Base-by-base conservation (phyloP, 2,113 vertebrate genomes). In the Elaphurus davidianus region DNA sequence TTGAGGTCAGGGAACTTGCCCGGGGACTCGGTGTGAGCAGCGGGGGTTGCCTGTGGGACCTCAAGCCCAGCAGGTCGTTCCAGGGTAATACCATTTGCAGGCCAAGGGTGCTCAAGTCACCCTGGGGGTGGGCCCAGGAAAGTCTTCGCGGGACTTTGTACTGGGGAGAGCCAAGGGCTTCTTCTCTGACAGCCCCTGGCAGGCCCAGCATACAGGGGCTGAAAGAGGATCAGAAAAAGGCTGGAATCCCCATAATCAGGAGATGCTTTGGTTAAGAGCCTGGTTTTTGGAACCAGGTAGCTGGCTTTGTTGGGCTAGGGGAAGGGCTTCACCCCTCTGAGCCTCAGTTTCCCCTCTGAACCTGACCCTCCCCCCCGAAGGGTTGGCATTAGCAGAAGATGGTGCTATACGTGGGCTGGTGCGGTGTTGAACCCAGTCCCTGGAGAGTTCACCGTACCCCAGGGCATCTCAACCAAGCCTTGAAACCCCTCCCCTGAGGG, bases 401-500 rank as follows among this genome's bases (percentile, higher is more conserved):
- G 2, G 7, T 45, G 12, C 78, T 43, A 50, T 8, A 17, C 0
- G 0, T 19, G 14, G 50, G 50, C 60, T 74, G 45, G 27, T 19
- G 17, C 0, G 1, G 19, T 1, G 7, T 6, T 19, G 52, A 82
- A 28, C 62, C 17, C 25, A 40, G 0, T 36, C 17, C 23, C 33
- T 50, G 19, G 4, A 10, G 50, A 16, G 25, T 19, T 55, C 36
- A 4, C 7, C 19, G 27, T 15, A 28, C 11, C 7, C 60, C 7
- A 3, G 47, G 60, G n/a, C 7, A 6, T 45, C 59, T 87, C 3
- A 0, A 7, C 23, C 1, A 33, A 52, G 6, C 19, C 0, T 11
- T 7, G 30, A 36, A 33, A 9, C 11, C 30, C 27, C 15, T 54
- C 52, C 23, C 67, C 0, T 0, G 27, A 30, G 52, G 28, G 60